These are phyloP conservation scores for Pterocles burchelli DNA, from an alignment of 2,113 vertebrate species.

Conservation along the genomic window DNA sequence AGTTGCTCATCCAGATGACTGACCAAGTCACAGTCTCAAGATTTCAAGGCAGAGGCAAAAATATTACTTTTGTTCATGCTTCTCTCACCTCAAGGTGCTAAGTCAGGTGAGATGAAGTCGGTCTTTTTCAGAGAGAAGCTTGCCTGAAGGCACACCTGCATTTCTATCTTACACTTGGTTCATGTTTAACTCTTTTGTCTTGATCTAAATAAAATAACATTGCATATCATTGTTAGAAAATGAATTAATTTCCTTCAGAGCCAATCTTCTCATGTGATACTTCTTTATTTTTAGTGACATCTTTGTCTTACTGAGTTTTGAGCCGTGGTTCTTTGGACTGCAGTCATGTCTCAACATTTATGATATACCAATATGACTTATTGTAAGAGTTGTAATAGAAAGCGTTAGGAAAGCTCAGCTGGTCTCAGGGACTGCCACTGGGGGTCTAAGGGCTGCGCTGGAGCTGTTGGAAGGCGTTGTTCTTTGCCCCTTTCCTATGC, in stretches of 20 bases:
- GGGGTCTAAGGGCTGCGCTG: not conserved
- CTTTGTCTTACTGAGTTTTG: not conserved
- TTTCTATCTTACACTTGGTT: not conserved
- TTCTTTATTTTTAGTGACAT: not conserved
- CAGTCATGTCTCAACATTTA: not conserved
- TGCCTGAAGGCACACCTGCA: not conserved
- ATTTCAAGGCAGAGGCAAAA: not conserved
- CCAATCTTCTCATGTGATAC: not conserved
- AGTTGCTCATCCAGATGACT: not conserved
- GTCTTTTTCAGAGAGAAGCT: not conserved
- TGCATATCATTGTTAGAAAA: not conserved
- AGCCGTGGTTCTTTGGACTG: not conserved
- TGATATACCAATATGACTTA: not conserved
- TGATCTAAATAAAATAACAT: not conserved
- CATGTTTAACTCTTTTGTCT: not conserved
- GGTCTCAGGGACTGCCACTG: not conserved
- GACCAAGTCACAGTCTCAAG: not conserved
- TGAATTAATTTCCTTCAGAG: not conserved
- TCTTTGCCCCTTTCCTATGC: not conserved
- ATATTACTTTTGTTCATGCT: not conserved
- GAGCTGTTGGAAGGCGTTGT: not conserved
- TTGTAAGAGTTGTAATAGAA: not conserved
- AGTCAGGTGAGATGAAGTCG: not conserved
- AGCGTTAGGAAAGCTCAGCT: not conserved
- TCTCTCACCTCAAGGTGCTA: not conserved